These are phyloP conservation scores for Monomorium pharaonis DNA, from an alignment of 1,140 invertebrate genomes.

Conservation along the genomic window DNA sequence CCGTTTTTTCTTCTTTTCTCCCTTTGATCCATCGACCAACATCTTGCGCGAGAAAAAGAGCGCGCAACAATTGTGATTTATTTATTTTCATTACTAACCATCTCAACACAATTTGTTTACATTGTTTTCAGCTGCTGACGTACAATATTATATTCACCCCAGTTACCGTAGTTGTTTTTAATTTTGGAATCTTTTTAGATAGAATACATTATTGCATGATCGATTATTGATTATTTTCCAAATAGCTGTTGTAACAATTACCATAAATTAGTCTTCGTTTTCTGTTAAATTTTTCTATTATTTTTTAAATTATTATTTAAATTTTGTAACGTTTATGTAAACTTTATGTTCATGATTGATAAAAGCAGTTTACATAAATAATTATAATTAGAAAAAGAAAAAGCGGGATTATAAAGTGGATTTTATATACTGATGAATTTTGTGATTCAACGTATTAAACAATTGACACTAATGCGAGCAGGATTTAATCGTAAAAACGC, in stretches of 20 bases:
- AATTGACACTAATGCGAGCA: background rate
- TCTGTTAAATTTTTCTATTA: background rate
- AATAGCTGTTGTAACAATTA: slow-evolving; percentile 18
- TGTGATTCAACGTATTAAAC: background rate
- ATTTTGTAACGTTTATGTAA: background rate
- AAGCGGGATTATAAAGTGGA: background rate
- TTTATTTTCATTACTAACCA: slow-evolving; percentile 68
- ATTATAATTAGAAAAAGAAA: background rate
- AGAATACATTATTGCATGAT: slow-evolving; percentile 27
- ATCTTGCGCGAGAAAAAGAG: slow-evolving; percentile 57
- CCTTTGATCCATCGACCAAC: background rate
- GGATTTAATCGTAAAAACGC: background rate
- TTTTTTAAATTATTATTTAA: background rate
- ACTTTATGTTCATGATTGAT: background rate
- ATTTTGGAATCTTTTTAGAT: slow-evolving; percentile 5
- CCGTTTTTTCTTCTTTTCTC: background rate
- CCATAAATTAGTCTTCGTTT: background rate
- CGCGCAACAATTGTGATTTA: slow-evolving; percentile 66
- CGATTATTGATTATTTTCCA: slow-evolving; percentile 10
- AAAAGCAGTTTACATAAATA: background rate
- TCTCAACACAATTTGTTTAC: slow-evolving; percentile 50
- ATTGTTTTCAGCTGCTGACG: slow-evolving; percentile 18
- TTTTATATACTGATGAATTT: slow-evolving; percentile 3
- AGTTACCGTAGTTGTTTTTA: slow-evolving; percentile 3
- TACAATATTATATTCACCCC: slow-evolving; percentile 4